Conservation (phyloP, 1,140 invertebrate genomes). For the Ruditapes philippinarum region DNA sequence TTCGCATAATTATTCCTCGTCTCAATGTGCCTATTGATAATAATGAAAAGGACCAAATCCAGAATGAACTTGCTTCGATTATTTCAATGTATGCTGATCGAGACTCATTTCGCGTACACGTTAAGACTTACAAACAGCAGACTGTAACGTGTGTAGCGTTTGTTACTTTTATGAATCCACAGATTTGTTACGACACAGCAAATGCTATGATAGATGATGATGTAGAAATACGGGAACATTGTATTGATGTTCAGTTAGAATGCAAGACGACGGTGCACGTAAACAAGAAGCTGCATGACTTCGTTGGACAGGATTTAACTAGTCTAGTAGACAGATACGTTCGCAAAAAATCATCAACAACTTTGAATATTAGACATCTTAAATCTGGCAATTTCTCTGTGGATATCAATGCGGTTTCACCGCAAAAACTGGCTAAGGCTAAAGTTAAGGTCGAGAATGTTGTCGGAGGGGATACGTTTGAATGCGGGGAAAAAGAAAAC, state of each 20-base stretch:
- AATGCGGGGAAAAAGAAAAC: constrained; percentile 45
- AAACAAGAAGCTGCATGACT: constrained; percentile 53
- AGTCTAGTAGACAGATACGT: constrained; percentile 26
- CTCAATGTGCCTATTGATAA: constrained; percentile 15
- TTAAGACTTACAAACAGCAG: constrained; percentile 40
- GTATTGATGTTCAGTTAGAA: constrained; percentile 43
- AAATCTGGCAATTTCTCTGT: constrained; percentile 66
- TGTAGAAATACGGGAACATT: constrained; percentile 32
- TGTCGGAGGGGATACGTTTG: constrained; percentile 72
- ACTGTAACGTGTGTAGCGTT: constrained; percentile 61
- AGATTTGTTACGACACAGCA: constrained; percentile 59
- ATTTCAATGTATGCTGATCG: constrained; percentile 42
- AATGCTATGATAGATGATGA: neutral
- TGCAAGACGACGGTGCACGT: constrained; percentile 68
- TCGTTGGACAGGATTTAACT: constrained; percentile 63
- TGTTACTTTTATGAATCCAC: constrained; percentile 72
- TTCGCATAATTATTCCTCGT: constrained; percentile 61
- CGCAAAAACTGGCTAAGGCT: constrained; percentile 55
- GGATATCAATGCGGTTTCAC: constrained; percentile 68
- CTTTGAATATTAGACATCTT: constrained; percentile 42
- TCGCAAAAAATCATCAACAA: constrained; percentile 9
- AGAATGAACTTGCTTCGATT: constrained; percentile 21
- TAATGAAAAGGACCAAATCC: neutral
- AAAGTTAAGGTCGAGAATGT: constrained; percentile 67
- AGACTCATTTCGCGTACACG: constrained; percentile 61